Percentiles rank a stretch among this genome's conserved stretches.
These are phyloP conservation scores for Parasteatoda tepidariorum DNA, from an alignment of 1,140 invertebrate genomes.

Conservation along the genomic window DNA sequence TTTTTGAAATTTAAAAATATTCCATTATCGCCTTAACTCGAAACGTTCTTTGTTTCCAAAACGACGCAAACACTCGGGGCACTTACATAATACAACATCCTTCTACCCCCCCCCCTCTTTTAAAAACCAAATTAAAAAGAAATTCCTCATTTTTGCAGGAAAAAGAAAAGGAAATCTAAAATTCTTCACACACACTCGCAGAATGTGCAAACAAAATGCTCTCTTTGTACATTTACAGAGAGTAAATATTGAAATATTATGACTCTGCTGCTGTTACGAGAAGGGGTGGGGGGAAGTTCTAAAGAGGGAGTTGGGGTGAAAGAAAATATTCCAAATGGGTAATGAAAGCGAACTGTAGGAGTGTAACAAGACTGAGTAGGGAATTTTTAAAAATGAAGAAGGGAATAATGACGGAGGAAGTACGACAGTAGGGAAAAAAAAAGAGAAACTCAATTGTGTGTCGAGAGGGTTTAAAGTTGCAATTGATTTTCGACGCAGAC, in stretches of 20 bases:
- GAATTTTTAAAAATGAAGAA: slow-evolving; percentile 5
- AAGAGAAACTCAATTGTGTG: slow-evolving; percentile 8
- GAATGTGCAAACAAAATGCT: not conserved
- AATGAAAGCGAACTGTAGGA: not conserved
- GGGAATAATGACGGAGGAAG: not conserved
- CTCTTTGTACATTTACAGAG: not conserved
- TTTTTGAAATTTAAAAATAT: not conserved
- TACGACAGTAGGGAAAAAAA: not conserved
- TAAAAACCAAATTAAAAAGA: not conserved
- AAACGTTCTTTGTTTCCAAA: not conserved
- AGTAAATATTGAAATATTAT: slow-evolving; percentile 24
- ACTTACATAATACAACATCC: not conserved
- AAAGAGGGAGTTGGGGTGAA: not conserved
- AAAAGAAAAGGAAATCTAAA: not conserved
- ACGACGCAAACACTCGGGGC: not conserved
- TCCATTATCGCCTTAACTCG: not conserved
- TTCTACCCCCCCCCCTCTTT: not conserved
- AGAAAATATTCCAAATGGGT: slow-evolving; percentile 5
- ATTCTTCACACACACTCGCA: not conserved
- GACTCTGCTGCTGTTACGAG: not conserved
- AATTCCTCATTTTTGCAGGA: not conserved
- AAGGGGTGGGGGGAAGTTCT: not conserved
- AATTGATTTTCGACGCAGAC: not conserved
- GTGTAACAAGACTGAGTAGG: not conserved
- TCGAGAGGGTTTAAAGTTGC: slow-evolving; percentile 8